Conservation (phyloP, 2,888 invertebrate species). For the Dynastes grantii region DNA sequence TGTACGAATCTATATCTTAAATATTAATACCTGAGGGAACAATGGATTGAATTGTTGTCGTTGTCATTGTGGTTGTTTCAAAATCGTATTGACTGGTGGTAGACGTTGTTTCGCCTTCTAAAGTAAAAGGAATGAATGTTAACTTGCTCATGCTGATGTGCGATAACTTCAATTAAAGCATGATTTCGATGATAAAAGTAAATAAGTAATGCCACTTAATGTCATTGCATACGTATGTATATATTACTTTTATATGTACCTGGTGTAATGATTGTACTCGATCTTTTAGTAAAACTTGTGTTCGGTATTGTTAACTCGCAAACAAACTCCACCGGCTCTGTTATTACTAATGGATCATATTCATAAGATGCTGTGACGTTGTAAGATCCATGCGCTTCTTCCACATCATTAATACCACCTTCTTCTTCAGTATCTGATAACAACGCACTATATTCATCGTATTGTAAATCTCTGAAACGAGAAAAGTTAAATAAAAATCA, state of each 20-base stretch:
- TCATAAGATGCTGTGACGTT: conserved; percentile 74
- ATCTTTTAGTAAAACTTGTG: conserved; percentile 71
- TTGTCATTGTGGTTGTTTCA: conserved; percentile 31
- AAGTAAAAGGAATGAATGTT: conserved; percentile 55
- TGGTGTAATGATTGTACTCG: conserved; percentile 61
- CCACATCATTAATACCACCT: conserved; percentile 57
- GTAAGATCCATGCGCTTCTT: conserved; percentile 70
- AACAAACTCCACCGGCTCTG: conserved; percentile 74
- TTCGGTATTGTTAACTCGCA: conserved; percentile 78
- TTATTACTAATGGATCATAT: conserved; percentile 72
- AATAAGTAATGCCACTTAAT: conserved; percentile 26
- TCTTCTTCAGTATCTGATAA: conserved; percentile 51
- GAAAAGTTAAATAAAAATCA: too few relatives aligned
- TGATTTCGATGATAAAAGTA: conserved; percentile 7
- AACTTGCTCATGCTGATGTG: conserved; percentile 55
- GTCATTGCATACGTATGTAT: background rate
- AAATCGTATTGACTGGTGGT: conserved; percentile 41
- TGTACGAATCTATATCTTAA: conserved; percentile 15
- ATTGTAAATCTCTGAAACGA: too few relatives aligned
- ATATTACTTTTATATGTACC: conserved; percentile 67
- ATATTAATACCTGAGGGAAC: conserved; percentile 41
- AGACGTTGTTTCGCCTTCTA: conserved; percentile 56
- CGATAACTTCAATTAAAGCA: conserved; percentile 29
- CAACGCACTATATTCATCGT: conserved; percentile 41
- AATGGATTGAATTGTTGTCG: conserved; percentile 49